Evolutionary conservation across 2,113 vertebrate species (phyloP), one percentile per base, ranked within the genome.

Genomic region (Callaeas wilsoni): DNA sequence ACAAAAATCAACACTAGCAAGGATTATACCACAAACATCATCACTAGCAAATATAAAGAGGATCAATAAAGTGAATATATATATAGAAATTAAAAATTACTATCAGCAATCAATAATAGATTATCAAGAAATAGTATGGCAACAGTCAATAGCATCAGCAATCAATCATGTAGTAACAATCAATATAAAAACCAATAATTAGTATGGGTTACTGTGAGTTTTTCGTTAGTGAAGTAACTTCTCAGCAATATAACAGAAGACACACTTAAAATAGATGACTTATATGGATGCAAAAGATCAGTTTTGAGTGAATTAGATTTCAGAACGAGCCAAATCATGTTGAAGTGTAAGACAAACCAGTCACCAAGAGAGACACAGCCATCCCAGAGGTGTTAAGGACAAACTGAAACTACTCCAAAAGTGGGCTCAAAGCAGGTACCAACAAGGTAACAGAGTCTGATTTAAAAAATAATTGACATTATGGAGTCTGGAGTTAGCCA

Each of bases 391-490:
- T 68, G 10, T 50, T 35, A 25, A 69, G 14, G 7, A 82, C 16
- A 73, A 69, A 73, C 6, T 41, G 26, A 68, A 63, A 16, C 27
- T 32, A 39, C 6, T 22, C 6, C 26, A 27, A 33, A 55, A 55
- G 19, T 23, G 3, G 6, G 5, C 19, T 21, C 8, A 37, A 46
- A 63, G 6, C 0, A 2, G 5, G 4, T 4, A 55, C 22, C 10
- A 35, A 22, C 29, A 50, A 52, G 9, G 37, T 21, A 81, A 46
- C 3, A 17, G 23, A 42, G 7, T 35, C 17, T 69, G 9, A 21
- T 32, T 65, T 89, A 3, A 83, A 42, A 89, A 56, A 50, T 60
- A 0, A 32, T 19, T 16, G 22, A 9, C 0, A 0, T 37, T 9
- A 27, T 2, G 1, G 12, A 68, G 3, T 33, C 32, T 57, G 12